Evolutionary conservation across 2,888 invertebrate genomes (phyloP).

Genomic region (Gari tellinella): DNA sequence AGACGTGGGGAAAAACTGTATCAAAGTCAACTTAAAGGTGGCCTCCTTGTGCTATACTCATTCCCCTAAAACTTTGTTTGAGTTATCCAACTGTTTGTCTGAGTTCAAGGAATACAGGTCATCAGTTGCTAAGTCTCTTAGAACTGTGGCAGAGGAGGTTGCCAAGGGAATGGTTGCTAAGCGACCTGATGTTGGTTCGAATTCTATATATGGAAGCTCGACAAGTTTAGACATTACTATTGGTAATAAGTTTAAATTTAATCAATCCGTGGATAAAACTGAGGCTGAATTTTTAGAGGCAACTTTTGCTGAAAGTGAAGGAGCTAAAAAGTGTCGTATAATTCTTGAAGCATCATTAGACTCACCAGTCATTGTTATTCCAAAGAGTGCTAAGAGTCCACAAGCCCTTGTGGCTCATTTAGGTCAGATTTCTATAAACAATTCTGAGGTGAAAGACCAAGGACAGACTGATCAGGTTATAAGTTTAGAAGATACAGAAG

Average conservation of each 20-base stretch:
- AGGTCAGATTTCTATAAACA: constrained; percentile 90
- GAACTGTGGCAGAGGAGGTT: constrained; percentile 96
- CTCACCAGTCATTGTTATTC: constrained; percentile 95
- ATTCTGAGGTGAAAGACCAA: constrained; percentile 54
- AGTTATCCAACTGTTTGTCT: constrained; percentile 94
- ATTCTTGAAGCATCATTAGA: constrained; percentile 88
- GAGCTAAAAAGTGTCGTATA: constrained; percentile 40
- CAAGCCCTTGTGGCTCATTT: constrained; percentile 96
- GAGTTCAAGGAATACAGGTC: constrained; percentile 95
- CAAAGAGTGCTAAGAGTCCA: constrained; percentile 90
- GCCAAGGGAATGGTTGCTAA: constrained; percentile 90
- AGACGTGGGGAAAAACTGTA: constrained; percentile 33
- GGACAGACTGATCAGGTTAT: constrained; percentile 18
- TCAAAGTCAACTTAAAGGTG: constrained; percentile 86
- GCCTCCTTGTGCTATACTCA: constrained; percentile 97
- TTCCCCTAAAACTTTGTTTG: constrained; percentile 93
- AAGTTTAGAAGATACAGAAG: constrained; percentile 24
- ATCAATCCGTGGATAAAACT: constrained; percentile 38
- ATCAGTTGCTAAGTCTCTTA: constrained; percentile 93
- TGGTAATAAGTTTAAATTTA: constrained; percentile 28
- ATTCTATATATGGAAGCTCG: constrained; percentile 54
- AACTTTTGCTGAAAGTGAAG: constrained; percentile 13
- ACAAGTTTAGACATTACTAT: constrained; percentile 48
- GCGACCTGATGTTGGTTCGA: constrained; percentile 48
- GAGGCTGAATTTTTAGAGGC: constrained; percentile 52